Conservation (phyloP, 2,113 vertebrate species). For the Charina bottae region DNA sequence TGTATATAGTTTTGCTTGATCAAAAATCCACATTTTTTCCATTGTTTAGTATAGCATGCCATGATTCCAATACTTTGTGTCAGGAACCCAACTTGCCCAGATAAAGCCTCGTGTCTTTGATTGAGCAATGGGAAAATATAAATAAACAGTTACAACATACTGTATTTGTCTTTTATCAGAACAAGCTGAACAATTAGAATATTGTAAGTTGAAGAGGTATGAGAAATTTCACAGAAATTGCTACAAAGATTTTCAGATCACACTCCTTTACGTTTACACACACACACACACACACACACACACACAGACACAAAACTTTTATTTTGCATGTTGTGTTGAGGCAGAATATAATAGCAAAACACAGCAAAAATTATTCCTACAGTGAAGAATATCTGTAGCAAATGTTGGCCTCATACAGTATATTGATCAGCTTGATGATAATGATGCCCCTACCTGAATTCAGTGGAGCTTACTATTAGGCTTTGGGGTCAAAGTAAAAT, state of each 20-base stretch:
- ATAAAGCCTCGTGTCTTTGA: neutral
- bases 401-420: neutral
- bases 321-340: neutral
- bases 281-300: too few species aligned
- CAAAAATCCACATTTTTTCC: neutral
- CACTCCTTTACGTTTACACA: neutral
- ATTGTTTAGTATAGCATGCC: neutral
- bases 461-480: neutral
- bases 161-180: neutral
- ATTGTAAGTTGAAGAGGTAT: neutral
- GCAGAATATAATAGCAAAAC: neutral
- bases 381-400: neutral
- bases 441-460: neutral
- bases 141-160: too few species aligned
- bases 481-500: neutral
- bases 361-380: neutral
- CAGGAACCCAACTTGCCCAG: neutral
- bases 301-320: too few species aligned
- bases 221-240: neutral
- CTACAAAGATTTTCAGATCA: neutral
- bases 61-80: neutral
- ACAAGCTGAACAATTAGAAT: neutral
- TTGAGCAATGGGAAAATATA: neutral
- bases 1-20: neutral
- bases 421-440: neutral